These are phyloP conservation scores for Troides oblongomaculatus DNA, from an alignment of 2,888 invertebrate species.

Conservation along the genomic window DNA sequence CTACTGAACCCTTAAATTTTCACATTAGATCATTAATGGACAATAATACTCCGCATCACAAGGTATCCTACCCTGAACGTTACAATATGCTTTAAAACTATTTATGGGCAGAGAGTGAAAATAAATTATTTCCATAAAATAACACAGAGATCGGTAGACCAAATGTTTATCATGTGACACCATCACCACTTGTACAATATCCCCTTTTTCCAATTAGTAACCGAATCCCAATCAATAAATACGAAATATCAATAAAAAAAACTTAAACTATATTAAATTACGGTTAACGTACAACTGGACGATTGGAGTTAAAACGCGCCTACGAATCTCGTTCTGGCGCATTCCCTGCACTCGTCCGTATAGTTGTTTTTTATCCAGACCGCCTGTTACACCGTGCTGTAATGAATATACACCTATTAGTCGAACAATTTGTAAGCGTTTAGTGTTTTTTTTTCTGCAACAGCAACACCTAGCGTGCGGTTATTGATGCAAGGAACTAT, in stretches of 20 bases:
- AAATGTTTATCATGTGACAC: neutral
- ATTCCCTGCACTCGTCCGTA: slow-evolving; percentile 15
- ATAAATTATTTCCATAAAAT: slow-evolving; percentile 11
- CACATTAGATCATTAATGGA: too few relatives aligned
- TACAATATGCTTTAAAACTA: neutral
- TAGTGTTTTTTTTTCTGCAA: slow-evolving; percentile 3
- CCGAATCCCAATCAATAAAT: slow-evolving; percentile 24
- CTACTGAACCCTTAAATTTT: too few relatives aligned
- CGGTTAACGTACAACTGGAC: slow-evolving; percentile 8
- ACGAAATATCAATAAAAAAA: slow-evolving; percentile 24
- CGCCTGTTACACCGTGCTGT: slow-evolving; percentile 26
- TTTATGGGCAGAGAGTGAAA: neutral
- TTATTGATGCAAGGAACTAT: slow-evolving; percentile 10
- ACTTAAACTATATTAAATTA: slow-evolving; percentile 23
- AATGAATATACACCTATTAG: slow-evolving; percentile 24
- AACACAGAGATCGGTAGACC: neutral
- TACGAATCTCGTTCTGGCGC: slow-evolving; percentile 9
- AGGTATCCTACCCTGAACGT: too few relatives aligned
- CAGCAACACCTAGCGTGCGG: slow-evolving; percentile 1
- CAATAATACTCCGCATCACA: too few relatives aligned
- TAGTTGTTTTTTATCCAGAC: slow-evolving; percentile 14
- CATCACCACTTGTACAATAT: neutral
- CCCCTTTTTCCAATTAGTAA: slow-evolving; percentile 19
- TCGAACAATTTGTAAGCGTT: slow-evolving; percentile 21
- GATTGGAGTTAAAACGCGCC: slow-evolving; percentile 8